Evolutionary conservation across 1,140 invertebrate species (phyloP), one percentile per base, ranked within the genome.

Genomic region (Pristionchus pacificus): DNA sequence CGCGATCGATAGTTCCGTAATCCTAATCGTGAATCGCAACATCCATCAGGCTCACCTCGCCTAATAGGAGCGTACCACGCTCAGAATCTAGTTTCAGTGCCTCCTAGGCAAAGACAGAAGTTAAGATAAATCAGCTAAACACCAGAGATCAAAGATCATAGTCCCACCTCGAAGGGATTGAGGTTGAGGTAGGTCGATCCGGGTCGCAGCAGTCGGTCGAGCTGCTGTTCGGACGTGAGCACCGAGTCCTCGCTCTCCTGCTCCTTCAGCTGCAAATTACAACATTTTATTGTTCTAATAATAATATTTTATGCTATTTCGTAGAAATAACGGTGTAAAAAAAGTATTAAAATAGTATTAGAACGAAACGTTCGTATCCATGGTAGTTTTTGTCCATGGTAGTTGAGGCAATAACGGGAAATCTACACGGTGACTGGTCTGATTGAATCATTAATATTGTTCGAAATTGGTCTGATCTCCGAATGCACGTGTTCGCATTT

Each of bases 181-280:
- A 97, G 88, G 88, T 97, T 97, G 84, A 95, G 92, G 86, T 97
- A 97, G 10, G 93, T 94, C 0, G 93, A 93, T 25, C 94, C 94
- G 67, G 93, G 92, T 77, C 93, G 88, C 29, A 96, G 87, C 72
- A 97, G 87, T 80, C 94, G 88, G 58, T 95, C 92, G 79, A 97
- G 94, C 88, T 97, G 94, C 87, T 96, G 92, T 85, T 92, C 91
- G 25, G 93, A 90, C 55, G 93, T 97, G 75, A 97, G 87, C 67
- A 91, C 90, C 0, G 92, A 90, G 85, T 95, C 93, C 72, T 91
- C 86, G 84, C 93, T 92, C 85, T 97, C 94, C 64, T 95, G 95
- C 86, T 92, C 90, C 87, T 97, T 97, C 1, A 97, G 77, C 71
- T 72, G 69, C 15, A 70, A 61, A 60, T n/a, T 63, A 29, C 31